A percentile compares a stretch with the other conserved stretches of the same genome.
These are phyloP conservation scores for Tachina fera DNA, from an alignment of 2,888 invertebrate species.

Conservation along the genomic window DNA sequence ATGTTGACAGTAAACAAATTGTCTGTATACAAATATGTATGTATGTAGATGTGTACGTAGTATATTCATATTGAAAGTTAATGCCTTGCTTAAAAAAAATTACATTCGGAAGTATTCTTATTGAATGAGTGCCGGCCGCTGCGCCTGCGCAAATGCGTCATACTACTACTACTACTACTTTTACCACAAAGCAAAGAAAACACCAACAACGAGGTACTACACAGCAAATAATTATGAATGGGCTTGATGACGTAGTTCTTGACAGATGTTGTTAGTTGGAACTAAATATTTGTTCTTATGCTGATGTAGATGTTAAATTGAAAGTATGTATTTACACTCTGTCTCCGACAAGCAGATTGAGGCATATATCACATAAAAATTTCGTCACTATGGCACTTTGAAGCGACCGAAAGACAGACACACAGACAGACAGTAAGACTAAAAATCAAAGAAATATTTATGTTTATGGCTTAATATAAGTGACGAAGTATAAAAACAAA, in stretches of 20 bases:
- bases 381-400: constrained; percentile 11
- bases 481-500: constrained; percentile 58
- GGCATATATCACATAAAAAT: constrained; percentile 6
- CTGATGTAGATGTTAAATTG: constrained; percentile 43
- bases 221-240: constrained; percentile 65
- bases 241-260: constrained; percentile 80
- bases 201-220: constrained; percentile 27
- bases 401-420: constrained; percentile 9
- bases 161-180: constrained; percentile 15
- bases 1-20: constrained; percentile 45
- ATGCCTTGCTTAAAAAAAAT: constrained; percentile 64
- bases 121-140: constrained; percentile 53
- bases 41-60: neutral
- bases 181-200: constrained; percentile 5
- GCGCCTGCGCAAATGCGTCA: constrained; percentile 65
- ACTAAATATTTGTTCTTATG: constrained; percentile 57
- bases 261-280: constrained; percentile 80
- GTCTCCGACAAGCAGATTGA: constrained; percentile 30
- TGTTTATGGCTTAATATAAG: constrained; percentile 60
- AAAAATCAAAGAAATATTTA: constrained; percentile 39
- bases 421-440: neutral
- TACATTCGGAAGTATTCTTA: constrained; percentile 66
- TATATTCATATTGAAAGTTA: constrained; percentile 28
- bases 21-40: neutral
- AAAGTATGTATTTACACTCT: constrained; percentile 57